Evolutionary conservation across 2,888 invertebrate genomes (phyloP), one percentile per base, ranked within the genome.

Genomic region (Panopea generosa): DNA sequence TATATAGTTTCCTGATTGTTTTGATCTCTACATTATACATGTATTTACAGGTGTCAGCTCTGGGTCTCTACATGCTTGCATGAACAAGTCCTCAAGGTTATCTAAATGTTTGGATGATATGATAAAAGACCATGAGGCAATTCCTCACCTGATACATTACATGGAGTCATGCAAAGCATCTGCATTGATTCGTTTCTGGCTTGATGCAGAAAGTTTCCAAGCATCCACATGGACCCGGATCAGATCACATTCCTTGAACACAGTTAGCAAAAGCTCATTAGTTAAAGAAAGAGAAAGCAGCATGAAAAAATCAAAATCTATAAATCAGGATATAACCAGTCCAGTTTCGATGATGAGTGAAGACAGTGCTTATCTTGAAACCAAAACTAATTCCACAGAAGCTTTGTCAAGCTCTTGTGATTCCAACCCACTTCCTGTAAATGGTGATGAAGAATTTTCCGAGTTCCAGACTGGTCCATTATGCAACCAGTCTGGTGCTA

Each of bases 91-190:
- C 6, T 93, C 93, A n/a, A 84, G 91, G 9, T 85, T 97, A 62
- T 96, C 96, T 3, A 95, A 96, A 93, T 95, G 95, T 61, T 93
- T 98, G 73, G 93, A 94, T 72, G 96, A 97, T 88, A 95, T 97
- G 82, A 94, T 98, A 18, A 93, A 94, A 27, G 96, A 97, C 92
- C 96, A 96, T 90, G 95, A 95, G 90, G 96, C 96, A 67, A 93
- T 97, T 27, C 95, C 95, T 55, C 96, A 96, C 92, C 96, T 98
- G 91, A 94, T 97, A 66, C 96, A 97, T 88, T 98, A 95, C 92
- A 95, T 98, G 95, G 96, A 97, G 88, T 94, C 95, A n/a, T 94
- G 95, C 33, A 79, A 79, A 68, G 86, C 90, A 1, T 95, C 95
- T 69, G 89, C 92, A 63, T 83, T 93, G 40, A 89, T 94, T 67